phyloP scores from a whole-genome alignment of 2,888 invertebrate genomes.

The Julus scanicus region DNA sequence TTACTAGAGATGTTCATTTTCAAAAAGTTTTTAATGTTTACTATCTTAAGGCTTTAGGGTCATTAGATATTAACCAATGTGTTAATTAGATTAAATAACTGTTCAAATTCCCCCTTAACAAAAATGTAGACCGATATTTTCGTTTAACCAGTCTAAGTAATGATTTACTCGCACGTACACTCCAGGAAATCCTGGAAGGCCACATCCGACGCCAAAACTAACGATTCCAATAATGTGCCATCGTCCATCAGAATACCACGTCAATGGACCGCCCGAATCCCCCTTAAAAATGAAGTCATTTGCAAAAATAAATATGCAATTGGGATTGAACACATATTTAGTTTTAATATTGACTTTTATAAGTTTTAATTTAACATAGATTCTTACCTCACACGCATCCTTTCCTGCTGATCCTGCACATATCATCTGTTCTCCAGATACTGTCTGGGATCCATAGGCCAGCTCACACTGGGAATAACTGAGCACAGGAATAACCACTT shows the following conservation, averaged over 20 bases:
- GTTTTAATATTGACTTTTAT: background rate
- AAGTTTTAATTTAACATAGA: slow-evolving; percentile 36
- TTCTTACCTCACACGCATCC: slow-evolving; percentile 52
- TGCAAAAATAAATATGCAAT: background rate
- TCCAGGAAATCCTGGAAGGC: slow-evolving; percentile 53
- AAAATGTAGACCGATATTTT: slow-evolving; percentile 28
- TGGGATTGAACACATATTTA: background rate
- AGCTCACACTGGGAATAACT: background rate
- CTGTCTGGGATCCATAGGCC: slow-evolving; percentile 40
- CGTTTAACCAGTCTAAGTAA: slow-evolving; percentile 25
- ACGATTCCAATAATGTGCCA: slow-evolving; percentile 53
- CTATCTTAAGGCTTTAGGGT: no score
- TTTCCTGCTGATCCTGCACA: slow-evolving; percentile 52
- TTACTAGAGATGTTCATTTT: no score
- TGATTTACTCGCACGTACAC: slow-evolving; percentile 54
- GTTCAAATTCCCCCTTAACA: background rate
- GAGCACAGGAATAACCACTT: slow-evolving; percentile 49
- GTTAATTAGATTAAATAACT: no score
- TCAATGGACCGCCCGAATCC: slow-evolving; percentile 53
- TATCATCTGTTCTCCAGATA: slow-evolving; percentile 46
- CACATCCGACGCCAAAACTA: slow-evolving; percentile 54
- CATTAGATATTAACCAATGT: no score
- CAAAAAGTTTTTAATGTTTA: no score
- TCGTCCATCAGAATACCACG: slow-evolving; percentile 11
- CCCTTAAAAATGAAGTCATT: slow-evolving; percentile 41